phyloP scores from a whole-genome alignment of 1,140 invertebrate species.

The Scaptodrosophila lebanonensis region DNA sequence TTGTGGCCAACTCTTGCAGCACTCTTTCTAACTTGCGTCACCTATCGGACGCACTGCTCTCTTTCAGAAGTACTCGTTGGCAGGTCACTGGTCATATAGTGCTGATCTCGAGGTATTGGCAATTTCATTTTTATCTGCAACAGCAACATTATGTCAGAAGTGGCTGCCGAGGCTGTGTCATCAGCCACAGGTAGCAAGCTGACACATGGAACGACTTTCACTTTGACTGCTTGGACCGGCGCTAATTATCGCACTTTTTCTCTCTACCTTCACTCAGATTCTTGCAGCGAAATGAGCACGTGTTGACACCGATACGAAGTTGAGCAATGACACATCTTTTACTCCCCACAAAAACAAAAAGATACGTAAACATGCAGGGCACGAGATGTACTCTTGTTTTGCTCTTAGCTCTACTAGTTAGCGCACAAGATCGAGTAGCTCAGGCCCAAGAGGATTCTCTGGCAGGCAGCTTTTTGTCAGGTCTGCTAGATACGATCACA shows the following conservation, averaged over 20 bases:
- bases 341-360: not conserved
- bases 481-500: constrained; percentile 88
- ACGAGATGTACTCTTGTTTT: not conserved
- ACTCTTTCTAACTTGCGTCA: no score
- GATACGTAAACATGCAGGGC: not conserved
- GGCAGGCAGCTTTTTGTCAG: constrained; percentile 86
- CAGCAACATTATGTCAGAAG: no score
- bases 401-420: not conserved
- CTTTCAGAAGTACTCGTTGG: no score
- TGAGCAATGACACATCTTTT: no score
- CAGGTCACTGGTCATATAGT: no score
- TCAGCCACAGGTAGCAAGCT: not conserved
- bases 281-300: constrained; percentile 56
- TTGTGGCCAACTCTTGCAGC: no score
- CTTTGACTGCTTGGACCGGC: constrained; percentile 42
- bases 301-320: constrained; percentile 41
- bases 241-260: constrained; percentile 33
- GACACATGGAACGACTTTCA: constrained; percentile 40
- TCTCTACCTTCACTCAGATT: constrained; percentile 26
- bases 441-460: constrained; percentile 84
- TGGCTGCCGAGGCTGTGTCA: no score
- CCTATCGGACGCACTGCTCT: no score
- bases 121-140: no score
- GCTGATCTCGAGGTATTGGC: no score
- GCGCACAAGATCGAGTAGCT: not conserved